Conservation (phyloP, 2,113 vertebrate genomes). For the Strix uralensis region DNA sequence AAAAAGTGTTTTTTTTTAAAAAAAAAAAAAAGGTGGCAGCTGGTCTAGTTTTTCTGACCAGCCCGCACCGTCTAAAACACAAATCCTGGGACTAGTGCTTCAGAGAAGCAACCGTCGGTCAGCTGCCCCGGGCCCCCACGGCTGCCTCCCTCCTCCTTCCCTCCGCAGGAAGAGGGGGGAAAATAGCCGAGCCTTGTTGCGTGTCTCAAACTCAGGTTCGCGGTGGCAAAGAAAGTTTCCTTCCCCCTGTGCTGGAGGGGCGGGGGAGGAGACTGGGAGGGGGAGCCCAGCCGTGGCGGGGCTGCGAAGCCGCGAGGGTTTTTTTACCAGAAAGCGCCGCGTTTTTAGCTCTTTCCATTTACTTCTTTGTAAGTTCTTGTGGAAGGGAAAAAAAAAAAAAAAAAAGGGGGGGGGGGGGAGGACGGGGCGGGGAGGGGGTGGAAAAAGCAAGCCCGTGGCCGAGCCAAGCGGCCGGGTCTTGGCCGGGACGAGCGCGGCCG, state of each 20-base stretch:
- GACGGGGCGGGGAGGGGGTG: too few species aligned
- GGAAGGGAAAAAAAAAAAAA: neutral
- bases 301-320: neutral
- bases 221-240: slow-evolving; percentile 28
- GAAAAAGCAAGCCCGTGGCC: neutral
- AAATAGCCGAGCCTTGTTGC: slow-evolving; percentile 8
- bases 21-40: neutral
- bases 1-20: too few species aligned
- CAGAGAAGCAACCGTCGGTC: neutral
- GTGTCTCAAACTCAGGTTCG: slow-evolving; percentile 21
- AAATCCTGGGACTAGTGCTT: neutral
- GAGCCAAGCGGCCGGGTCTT: neutral
- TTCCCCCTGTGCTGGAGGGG: neutral
- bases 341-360: neutral
- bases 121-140: neutral
- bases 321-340: neutral
- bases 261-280: slow-evolving; percentile 26
- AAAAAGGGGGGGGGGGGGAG: neutral
- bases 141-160: neutral
- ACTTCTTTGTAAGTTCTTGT: neutral
- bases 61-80: neutral
- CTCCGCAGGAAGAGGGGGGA: neutral
- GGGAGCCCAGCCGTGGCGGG: neutral
- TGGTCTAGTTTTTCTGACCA: neutral
- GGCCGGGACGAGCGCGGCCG: neutral